Evolutionary conservation across 2,888 invertebrate species (phyloP).

Genomic region (Pegoplata infirma): DNA sequence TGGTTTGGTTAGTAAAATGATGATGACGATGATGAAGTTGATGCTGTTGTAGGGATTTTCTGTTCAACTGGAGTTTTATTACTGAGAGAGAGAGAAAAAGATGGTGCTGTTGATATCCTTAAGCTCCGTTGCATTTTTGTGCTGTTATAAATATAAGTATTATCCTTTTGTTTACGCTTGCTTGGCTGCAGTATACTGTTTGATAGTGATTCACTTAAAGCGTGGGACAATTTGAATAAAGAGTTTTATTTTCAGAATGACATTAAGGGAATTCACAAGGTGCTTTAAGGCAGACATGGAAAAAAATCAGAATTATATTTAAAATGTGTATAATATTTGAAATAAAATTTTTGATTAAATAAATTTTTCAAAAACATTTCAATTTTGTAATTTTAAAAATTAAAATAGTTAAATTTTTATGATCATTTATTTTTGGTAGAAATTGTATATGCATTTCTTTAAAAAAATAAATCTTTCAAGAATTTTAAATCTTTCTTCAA

Average conservation of each 20-base stretch:
- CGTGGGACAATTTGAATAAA: conserved; percentile 59
- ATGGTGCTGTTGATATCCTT: conserved; percentile 45
- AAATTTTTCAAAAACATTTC: too few species aligned
- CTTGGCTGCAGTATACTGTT: conserved; percentile 54
- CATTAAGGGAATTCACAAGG: too few species aligned
- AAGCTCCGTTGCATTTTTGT: conserved; percentile 59
- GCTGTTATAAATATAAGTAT: conserved; percentile 63
- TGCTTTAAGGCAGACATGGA: too few species aligned
- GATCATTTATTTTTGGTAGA: too few species aligned
- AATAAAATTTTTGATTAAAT: too few species aligned
- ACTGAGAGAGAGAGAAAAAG: conserved; percentile 3
- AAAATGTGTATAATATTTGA: too few species aligned
- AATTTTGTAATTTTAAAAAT: too few species aligned
- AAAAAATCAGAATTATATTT: too few species aligned
- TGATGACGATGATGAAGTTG: conserved; percentile 41
- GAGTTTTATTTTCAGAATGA: conserved; percentile 31
- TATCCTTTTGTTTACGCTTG: conserved; percentile 63
- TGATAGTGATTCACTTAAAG: conserved; percentile 60
- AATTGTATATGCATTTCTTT: too few species aligned
- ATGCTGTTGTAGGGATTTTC: conserved; percentile 20
- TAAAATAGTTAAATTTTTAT: too few species aligned
- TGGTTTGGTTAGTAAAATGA: conserved; percentile 17
- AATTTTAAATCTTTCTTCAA: too few species aligned
- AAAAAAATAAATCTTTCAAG: too few species aligned
- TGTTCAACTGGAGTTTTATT: conserved; percentile 7